phyloP scores from a whole-genome alignment of 2,797 vertebrate genomes.

The Melopsittacus undulatus region DNA sequence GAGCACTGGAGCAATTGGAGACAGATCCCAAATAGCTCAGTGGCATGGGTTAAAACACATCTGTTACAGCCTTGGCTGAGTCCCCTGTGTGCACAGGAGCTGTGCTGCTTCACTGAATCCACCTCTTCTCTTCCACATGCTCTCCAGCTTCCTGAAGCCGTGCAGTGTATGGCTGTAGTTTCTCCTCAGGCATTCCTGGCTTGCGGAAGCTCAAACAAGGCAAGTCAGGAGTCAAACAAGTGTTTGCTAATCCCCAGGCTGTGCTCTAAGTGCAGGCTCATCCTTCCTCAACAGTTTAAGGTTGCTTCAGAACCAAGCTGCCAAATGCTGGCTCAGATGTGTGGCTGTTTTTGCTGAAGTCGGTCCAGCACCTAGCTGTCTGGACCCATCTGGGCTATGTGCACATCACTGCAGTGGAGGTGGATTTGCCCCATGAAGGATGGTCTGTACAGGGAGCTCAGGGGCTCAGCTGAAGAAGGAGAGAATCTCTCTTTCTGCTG shows the following conservation, averaged over 20 bases:
- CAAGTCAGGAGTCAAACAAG: conserved; percentile 1
- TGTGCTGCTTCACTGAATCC: conserved; percentile 29
- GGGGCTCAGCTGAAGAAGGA: neutral
- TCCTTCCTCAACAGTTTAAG: neutral
- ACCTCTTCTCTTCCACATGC: neutral
- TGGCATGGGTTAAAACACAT: conserved; percentile 57
- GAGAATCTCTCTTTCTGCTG: neutral
- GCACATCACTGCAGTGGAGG: neutral
- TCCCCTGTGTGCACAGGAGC: conserved; percentile 49
- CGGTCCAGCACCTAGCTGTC: neutral
- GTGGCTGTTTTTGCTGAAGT: neutral
- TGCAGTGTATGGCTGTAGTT: neutral
- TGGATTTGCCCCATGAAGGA: neutral
- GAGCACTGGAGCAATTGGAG: neutral
- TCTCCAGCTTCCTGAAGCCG: neutral
- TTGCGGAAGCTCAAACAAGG: neutral
- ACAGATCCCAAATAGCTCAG: conserved; percentile 22
- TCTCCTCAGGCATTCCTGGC: conserved; percentile 28
- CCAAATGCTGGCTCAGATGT: neutral
- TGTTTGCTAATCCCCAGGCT: neutral
- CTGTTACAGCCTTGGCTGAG: conserved; percentile 39
- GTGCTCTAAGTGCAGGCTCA: rapidly evolving
- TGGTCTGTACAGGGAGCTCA: neutral
- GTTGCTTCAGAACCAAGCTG: neutral
- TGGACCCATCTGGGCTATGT: neutral